Base-by-base conservation (phyloP, 1,140 invertebrate species). In the Trissolcus basalis region DNA sequence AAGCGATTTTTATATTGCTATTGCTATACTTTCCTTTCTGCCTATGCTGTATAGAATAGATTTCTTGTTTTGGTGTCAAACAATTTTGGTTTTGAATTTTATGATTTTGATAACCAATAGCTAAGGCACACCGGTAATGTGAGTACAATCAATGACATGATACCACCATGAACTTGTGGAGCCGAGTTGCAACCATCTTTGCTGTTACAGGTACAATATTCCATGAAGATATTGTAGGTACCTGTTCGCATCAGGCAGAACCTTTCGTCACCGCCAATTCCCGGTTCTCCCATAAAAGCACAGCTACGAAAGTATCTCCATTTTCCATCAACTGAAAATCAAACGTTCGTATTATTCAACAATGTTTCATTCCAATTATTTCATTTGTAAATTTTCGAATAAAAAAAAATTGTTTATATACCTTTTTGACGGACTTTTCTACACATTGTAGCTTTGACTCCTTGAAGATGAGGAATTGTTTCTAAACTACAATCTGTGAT, bases 341-440 rank as follows among this genome's bases (percentile, higher is more conserved):
- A 59, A 39, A 36, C 32, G 8, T 44, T 54, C 13, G 45, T n/a
- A n/a, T n/a, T n/a, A n/a, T 44, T 51, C 44, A 41, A 27, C 5
- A 41, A 41, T 54, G n/a, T 4, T 44, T 19, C 7, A 19, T 19
- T 47, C 8, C n/a, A 27, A 14, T 53, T 14, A 7, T 35, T 56
- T 36, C 36, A 43, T 43, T 43, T 6, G 11, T 43, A 4, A 9
- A 43, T 9, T 11, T 43, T 43, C 11, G 12, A 13, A 4, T 14
- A 44, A 44, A 14, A 14, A 12, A 44, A 44, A 44, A 44, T n/a
- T 9, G 13, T 9, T n/a, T n/a, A n/a, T n/a, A 77, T 87, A 95
- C 94, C 94, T 94, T 98, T 97, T 87, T 97, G 96, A 49, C 96
- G 89, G 65, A 97, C 95, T 91, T 98, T 98, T 48, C 96, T 90